A percentile compares a stretch with the other conserved stretches of the same genome.
phyloP scores from a whole-genome alignment of 30 jellyfish, hydroid and myxozoan species.

The Nemopilema nomurai region DNA sequence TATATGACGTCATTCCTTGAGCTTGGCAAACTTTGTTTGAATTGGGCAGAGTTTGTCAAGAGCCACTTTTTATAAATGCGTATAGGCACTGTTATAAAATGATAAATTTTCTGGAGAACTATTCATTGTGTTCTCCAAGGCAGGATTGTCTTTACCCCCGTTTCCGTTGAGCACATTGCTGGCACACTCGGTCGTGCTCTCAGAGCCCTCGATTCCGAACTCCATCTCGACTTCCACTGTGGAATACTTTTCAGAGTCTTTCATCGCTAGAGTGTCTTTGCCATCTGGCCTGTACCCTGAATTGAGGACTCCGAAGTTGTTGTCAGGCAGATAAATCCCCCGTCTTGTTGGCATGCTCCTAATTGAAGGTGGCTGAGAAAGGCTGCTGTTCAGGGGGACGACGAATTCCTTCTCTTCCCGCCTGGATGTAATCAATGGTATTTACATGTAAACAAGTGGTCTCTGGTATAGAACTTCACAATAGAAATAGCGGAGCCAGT shows the following conservation, averaged over 20 bases:
- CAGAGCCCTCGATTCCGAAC: slow-evolving; percentile 59
- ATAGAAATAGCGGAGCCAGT: no score
- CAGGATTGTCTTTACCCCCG: not conserved
- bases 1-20: not conserved
- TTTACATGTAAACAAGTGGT: no score
- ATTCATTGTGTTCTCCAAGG: not conserved
- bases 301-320: slow-evolving; percentile 73
- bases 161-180: not conserved
- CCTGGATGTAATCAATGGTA: slow-evolving; percentile 9
- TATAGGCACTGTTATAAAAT: slow-evolving; percentile 56
- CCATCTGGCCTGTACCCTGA: slow-evolving; percentile 78
- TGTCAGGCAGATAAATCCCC: slow-evolving; percentile 84
- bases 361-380: slow-evolving; percentile 88
- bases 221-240: slow-evolving; percentile 78
- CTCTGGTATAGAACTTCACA: no score
- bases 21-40: no score
- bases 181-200: slow-evolving; percentile 22
- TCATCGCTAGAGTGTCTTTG: not conserved
- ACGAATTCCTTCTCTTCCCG: slow-evolving; percentile 68
- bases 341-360: slow-evolving; percentile 85
- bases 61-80: slow-evolving; percentile 20
- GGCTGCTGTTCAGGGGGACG: slow-evolving; percentile 81
- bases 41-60: not conserved
- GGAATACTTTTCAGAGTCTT: slow-evolving; percentile 6
- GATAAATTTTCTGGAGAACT: slow-evolving; percentile 26